Conservation (phyloP, 2,113 vertebrate genomes). For the Datnioides undecimradiatus region DNA sequence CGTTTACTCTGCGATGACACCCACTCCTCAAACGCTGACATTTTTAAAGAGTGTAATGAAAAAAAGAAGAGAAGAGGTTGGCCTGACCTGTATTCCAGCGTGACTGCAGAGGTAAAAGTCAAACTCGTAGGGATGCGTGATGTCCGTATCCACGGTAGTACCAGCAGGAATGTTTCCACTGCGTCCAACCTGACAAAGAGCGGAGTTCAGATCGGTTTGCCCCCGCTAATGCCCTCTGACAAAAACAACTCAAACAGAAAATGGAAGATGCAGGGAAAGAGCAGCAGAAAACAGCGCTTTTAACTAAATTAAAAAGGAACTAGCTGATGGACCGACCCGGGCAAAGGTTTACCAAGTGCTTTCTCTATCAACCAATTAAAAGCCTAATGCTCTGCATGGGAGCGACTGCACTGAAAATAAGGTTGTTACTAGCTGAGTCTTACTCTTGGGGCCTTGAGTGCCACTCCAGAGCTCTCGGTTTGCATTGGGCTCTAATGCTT, state of each 20-base stretch:
- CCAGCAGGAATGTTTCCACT: constrained; percentile 99
- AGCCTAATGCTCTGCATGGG: constrained; percentile 42
- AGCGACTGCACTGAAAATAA: constrained; percentile 56
- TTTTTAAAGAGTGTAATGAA: neutral
- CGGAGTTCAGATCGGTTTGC: constrained; percentile 2
- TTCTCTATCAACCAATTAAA: constrained; percentile 69
- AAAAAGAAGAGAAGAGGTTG: constrained; percentile 5
- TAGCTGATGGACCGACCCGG: constrained; percentile 3
- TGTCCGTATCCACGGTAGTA: constrained; percentile 98
- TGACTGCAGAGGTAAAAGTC: constrained; percentile 99
- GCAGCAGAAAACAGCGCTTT: constrained; percentile 20
- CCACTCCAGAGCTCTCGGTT: constrained; percentile 64
- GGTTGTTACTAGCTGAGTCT: constrained; percentile 57
- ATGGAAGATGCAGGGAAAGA: neutral
- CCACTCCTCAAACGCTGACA: neutral
- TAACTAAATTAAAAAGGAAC: constrained; percentile 29
- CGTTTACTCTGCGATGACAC: neutral
- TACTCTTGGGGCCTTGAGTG: constrained; percentile 61
- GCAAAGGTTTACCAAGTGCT: constrained; percentile 43
- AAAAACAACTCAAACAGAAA: constrained; percentile 1
- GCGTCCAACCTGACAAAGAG: constrained; percentile 90
- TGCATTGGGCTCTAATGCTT: constrained; percentile 64
- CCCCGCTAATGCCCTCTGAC: neutral
- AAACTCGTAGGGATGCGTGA: constrained; percentile 98
- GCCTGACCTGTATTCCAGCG: constrained; percentile 97